Conservation (phyloP, 2,888 invertebrate species). For the Lasioglossum figueresi region DNA sequence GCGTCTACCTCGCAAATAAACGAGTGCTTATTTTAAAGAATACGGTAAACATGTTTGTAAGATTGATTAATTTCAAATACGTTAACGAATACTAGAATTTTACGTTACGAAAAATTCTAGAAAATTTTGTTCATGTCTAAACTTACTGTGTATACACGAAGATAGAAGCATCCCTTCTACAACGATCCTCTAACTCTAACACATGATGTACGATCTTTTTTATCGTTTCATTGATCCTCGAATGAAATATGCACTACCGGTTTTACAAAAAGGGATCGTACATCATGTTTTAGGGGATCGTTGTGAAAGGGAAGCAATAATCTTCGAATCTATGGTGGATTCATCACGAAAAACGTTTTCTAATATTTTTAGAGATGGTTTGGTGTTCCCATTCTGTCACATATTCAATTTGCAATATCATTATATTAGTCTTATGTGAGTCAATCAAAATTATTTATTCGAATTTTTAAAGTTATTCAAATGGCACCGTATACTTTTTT, state of each 20-base stretch:
- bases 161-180: neutral
- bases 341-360: neutral
- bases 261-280: neutral
- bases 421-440: neutral
- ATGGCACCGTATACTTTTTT: too few relatives aligned
- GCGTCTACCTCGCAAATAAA: neutral
- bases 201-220: neutral
- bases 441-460: too few relatives aligned
- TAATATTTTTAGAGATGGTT: neutral
- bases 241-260: neutral
- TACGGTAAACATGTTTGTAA: neutral
- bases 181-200: neutral
- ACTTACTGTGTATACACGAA: neutral
- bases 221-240: neutral
- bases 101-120: neutral
- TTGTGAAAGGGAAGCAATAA: neutral
- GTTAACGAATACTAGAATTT: neutral
- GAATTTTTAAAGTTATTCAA: too few relatives aligned
- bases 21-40: neutral
- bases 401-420: neutral
- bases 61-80: neutral
- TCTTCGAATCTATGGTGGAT: neutral
- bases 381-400: neutral
- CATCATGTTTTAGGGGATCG: slow-evolving; percentile 5
- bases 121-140: neutral